Base-by-base conservation (phyloP, 2,113 vertebrate genomes). In the Vombatus ursinus region DNA sequence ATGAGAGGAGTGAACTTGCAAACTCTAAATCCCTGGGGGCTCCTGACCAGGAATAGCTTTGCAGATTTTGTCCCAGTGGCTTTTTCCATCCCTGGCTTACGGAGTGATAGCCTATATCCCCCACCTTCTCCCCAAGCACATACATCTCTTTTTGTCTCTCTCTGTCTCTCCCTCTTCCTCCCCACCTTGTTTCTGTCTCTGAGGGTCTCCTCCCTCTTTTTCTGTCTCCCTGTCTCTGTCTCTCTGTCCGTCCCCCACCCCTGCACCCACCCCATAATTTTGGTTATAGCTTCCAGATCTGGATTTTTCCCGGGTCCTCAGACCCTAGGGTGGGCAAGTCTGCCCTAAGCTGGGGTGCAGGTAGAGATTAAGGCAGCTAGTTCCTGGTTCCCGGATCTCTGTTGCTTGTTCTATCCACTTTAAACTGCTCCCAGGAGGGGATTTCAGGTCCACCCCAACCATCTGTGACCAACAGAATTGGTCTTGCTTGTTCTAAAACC, bases 311-410 rank as follows among this genome's bases (percentile, higher is more conserved):
- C 19, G 44, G 19, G n/a, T 84, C 68, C 68, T 84, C 19, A 23
- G 68, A 23, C n/a, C n/a, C 19, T 44, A 23, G 19, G 68, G 8
- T 23, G 68, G 19, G 8, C n/a, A 84, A 19, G 37, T 22, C 19
- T 84, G 50, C 25, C 10, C 2, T 22, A n/a, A 9, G 31, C 44
- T 26, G 37, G 51, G 54, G 3, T 23, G 19, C 8, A 9, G 23
- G 19, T 8, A 12, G 89, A 3, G 10, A 0, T 7, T 9, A 9
- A 77, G 49, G 51, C 12, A n/a, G 53, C 54, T 50, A n/a, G 25
- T 97, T 97, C 95, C 92, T 89, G 90, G 77, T 91, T 95, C 89
- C 7, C 23, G n/a, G 68, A 22, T 84, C 6, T 44, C 68, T 23
- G 19, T 84, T 44, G 68, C 57, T 68, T 5, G 28, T 10, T 57